Conservation (phyloP, 2,888 invertebrate species). For the Tachystola acroxantha region DNA sequence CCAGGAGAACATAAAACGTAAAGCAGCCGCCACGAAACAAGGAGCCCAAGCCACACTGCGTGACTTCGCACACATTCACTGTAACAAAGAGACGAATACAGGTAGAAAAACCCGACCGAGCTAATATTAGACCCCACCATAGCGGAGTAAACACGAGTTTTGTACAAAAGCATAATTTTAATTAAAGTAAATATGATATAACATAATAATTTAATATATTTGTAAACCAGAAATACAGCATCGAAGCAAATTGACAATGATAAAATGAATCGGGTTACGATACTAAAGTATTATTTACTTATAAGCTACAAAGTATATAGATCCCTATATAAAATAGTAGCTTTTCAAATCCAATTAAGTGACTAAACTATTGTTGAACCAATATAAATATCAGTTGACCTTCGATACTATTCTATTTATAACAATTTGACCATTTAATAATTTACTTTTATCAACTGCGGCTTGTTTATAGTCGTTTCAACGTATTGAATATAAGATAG, state of each 20-base stretch:
- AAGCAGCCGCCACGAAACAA: conserved; percentile 44
- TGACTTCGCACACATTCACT: conserved; percentile 59
- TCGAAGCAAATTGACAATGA: no score
- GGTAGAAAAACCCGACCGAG: conserved; percentile 54
- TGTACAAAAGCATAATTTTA: conserved; percentile 44
- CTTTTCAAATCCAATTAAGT: conserved; percentile 25
- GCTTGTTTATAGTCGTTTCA: conserved; percentile 33
- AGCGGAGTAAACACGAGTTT: conserved; percentile 46
- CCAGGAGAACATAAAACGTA: conserved; percentile 39
- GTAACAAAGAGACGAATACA: conserved; percentile 45
- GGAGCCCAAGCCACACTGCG: conserved; percentile 45
- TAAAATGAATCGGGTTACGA: neutral
- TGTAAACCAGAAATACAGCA: neutral
- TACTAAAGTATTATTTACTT: neutral
- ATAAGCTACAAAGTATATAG: no score
- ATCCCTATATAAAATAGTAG: no score
- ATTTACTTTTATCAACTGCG: conserved; percentile 34
- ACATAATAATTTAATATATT: neutral
- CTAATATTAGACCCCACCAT: conserved; percentile 49
- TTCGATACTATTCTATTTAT: conserved; percentile 41
- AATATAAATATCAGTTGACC: conserved; percentile 42
- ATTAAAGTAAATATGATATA: conserved; percentile 47
- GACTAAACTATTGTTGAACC: conserved; percentile 19
- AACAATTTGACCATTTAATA: conserved; percentile 35
- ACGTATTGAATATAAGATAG: conserved; percentile 39